phyloP scores from a whole-genome alignment of 1,140 invertebrate species.

The Drosophila pallidifrons region DNA sequence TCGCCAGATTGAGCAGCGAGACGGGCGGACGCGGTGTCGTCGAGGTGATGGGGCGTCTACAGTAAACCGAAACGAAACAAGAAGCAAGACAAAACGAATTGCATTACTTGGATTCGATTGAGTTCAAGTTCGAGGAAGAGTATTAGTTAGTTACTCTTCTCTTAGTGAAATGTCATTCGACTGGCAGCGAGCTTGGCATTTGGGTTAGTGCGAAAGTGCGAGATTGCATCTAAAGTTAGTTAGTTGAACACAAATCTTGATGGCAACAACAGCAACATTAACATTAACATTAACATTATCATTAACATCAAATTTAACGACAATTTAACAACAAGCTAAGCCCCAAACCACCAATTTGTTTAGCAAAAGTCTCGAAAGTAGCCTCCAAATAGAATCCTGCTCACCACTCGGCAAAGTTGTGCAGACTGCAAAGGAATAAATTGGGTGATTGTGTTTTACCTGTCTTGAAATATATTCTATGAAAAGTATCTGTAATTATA shows the following conservation, averaged over 20 bases:
- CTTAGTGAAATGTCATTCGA: slow-evolving; percentile 2
- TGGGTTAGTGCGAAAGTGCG: slow-evolving; percentile 76
- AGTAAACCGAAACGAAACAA: not conserved
- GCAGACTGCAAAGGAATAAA: slow-evolving; percentile 5
- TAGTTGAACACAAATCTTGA: slow-evolving; percentile 79
- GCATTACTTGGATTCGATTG: not conserved
- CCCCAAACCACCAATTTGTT: slow-evolving; percentile 82
- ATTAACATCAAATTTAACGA: slow-evolving; percentile 32
- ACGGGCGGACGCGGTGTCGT: slow-evolving; percentile 71
- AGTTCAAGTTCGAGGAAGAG: not conserved
- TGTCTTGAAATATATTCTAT: no score
- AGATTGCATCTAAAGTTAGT: slow-evolving; percentile 70
- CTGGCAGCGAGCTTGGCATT: slow-evolving; percentile 49
- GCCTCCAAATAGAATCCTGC: slow-evolving; percentile 38
- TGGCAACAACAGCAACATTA: slow-evolving; percentile 44
- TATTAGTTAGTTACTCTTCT: not conserved
- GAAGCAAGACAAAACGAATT: not conserved
- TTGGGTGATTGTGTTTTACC: not conserved
- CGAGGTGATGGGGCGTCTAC: slow-evolving; percentile 81
- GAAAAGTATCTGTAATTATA: no score
- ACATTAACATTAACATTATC: slow-evolving; percentile 46
- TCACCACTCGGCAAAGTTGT: slow-evolving; percentile 2
- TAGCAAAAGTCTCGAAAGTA: slow-evolving; percentile 29
- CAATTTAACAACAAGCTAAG: slow-evolving; percentile 72
- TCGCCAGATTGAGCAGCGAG: slow-evolving; percentile 53